A percentile compares a stretch with the other conserved stretches of the same genome.
Evolutionary conservation across 2,888 invertebrate genomes (phyloP).

Genomic region (Oasisia sp.): DNA sequence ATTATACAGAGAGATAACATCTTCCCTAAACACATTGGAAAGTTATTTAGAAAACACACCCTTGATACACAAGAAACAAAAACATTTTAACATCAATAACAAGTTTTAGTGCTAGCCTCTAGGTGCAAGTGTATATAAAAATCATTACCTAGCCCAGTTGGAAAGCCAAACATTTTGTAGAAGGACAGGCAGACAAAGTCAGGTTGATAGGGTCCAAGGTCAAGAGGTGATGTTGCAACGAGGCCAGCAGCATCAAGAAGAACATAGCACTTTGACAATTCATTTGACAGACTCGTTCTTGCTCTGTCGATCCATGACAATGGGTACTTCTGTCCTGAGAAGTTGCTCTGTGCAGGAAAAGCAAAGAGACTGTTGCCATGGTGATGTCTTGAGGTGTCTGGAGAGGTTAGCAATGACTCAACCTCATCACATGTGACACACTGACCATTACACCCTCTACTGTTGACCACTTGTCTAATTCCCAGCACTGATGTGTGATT

Average conservation of each 20-base stretch:
- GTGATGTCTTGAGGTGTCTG: background rate
- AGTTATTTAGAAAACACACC: too few species aligned
- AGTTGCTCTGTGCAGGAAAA: slow-evolving; percentile 94
- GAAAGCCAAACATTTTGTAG: slow-evolving; percentile 96
- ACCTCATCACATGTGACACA: slow-evolving; percentile 50
- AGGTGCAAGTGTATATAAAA: background rate
- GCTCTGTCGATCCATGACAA: slow-evolving; percentile 74
- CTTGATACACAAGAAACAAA: too few species aligned
- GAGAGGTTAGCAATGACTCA: background rate
- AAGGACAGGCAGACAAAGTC: slow-evolving; percentile 94
- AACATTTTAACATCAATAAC: too few species aligned
- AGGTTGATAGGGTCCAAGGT: slow-evolving; percentile 78
- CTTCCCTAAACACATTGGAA: too few species aligned
- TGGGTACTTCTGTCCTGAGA: slow-evolving; percentile 91
- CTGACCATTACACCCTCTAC: slow-evolving; percentile 43
- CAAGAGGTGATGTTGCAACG: slow-evolving; percentile 80
- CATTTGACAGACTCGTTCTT: background rate
- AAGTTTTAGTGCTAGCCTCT: too few species aligned
- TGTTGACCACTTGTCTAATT: slow-evolving; percentile 79
- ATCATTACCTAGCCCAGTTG: slow-evolving; percentile 82
- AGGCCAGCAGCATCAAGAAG: slow-evolving; percentile 88
- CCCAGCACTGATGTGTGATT: slow-evolving; percentile 97
- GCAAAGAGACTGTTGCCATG: slow-evolving; percentile 72
- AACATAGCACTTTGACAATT: slow-evolving; percentile 66
- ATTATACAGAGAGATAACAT: too few species aligned